Evolutionary conservation across 2,113 vertebrate genomes (phyloP), one percentile per base, ranked within the genome.

Genomic region (Numida meleagris): DNA sequence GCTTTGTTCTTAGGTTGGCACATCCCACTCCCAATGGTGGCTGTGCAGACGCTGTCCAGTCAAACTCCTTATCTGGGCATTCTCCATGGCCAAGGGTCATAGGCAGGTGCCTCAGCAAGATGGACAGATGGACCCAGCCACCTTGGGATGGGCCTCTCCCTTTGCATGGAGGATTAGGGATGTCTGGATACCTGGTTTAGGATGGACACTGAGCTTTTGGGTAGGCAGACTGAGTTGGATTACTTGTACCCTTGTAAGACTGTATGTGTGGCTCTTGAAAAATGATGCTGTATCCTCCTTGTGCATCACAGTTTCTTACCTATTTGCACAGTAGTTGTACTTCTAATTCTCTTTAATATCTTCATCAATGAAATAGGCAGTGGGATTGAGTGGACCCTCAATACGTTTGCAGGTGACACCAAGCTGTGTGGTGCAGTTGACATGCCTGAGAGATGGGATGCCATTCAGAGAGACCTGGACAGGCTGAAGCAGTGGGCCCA

Each of bases 1-100:
- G 85, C n/a, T 88, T 82, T 94, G 63, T 91, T 95, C 71, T 78
- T 68, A 65, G 76, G 55, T 86, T 88, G 80, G 48, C 68, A 78
- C 4, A 3, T 65, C 68, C 27, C 25, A 72, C 3, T 2, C 25
- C 29, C 2, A 4, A 43, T 7, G 70, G 59, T 16, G 76, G 7
- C 31, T 68, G 14, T 45, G n/a, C 33, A 76, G 57, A 85, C 7
- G 12, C 0, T 1, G 10, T 67, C 55, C 55, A 59, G 43, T 8
- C 34, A 50, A 50, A 24, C 33, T 86, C 4, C 0, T 27, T 50
- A 24, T 4, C 0, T n/a, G 43, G 43, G 43, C 18, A 87, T n/a
- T 36, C 19, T 74, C 40, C 0, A 0, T 50, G 78, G 36, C 15
- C 42, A 6, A 45, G 68, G 31, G 62, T 17, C 20, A 89, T 21